Evolutionary conservation across 2,888 invertebrate genomes (phyloP).

Genomic region (Cyaniris semiargus): DNA sequence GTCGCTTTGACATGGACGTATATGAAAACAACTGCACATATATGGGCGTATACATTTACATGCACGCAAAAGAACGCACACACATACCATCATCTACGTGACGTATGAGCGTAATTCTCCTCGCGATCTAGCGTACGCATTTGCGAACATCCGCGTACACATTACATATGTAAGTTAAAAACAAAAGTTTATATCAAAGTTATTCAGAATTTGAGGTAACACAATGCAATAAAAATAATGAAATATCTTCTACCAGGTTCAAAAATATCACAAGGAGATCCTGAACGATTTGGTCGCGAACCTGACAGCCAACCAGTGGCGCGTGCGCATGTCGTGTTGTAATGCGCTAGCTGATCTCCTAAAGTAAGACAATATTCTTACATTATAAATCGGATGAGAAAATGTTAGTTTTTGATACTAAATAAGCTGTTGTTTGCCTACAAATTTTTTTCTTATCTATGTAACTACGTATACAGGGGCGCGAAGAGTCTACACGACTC

Average conservation of each 20-base stretch:
- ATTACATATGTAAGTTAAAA: background rate
- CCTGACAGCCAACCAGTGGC: conserved; percentile 91
- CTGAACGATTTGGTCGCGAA: conserved; percentile 89
- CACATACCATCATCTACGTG: background rate
- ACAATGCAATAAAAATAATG: background rate
- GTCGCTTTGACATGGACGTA: too few relatives aligned
- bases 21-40: background rate
- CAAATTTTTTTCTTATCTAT: background rate
- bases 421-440: too few relatives aligned
- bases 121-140: background rate
- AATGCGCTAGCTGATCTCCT: conserved; percentile 92
- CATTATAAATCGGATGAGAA: too few relatives aligned
- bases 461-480: conserved; percentile 50
- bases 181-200: too few relatives aligned
- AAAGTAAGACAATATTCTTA: conserved; percentile 67
- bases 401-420: too few relatives aligned
- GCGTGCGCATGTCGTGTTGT: conserved; percentile 95
- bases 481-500: conserved; percentile 66
- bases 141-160: background rate
- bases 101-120: too few relatives aligned
- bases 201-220: too few relatives aligned
- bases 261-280: conserved; percentile 90
- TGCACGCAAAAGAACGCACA: background rate
- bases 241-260: conserved; percentile 78
- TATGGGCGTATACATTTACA: background rate